Evolutionary conservation across 2,888 invertebrate species (phyloP).

Genomic region (Brenthis ino): DNA sequence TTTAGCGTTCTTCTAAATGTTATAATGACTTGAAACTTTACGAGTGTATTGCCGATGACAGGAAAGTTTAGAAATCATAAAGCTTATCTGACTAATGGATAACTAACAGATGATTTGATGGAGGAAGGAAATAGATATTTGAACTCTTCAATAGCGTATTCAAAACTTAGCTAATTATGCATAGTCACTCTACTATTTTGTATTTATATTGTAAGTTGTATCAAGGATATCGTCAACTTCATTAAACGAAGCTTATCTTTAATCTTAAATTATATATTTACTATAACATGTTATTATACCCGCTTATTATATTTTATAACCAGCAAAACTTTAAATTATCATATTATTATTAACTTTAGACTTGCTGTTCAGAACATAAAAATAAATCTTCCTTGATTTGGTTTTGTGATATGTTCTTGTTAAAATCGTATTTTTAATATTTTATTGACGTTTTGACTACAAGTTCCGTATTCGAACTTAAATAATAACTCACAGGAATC

Average conservation of each 20-base stretch:
- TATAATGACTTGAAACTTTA: too few species aligned
- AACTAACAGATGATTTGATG: too few species aligned
- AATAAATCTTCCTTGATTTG: constrained; percentile 33
- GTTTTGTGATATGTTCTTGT: constrained; percentile 26
- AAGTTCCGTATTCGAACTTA: constrained; percentile 38
- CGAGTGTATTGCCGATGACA: too few species aligned
- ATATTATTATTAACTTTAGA: constrained; percentile 21
- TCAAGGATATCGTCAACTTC: not conserved
- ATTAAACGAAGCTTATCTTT: constrained; percentile 1
- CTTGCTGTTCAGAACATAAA: constrained; percentile 24
- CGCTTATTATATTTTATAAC: constrained; percentile 15
- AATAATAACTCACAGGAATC: constrained; percentile 38
- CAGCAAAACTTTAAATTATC: constrained; percentile 9
- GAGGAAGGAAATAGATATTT: too few species aligned
- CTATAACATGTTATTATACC: constrained; percentile 5
- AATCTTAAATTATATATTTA: constrained; percentile 4
- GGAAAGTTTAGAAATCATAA: too few species aligned
- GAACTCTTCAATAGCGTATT: too few species aligned
- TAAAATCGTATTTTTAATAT: constrained; percentile 31
- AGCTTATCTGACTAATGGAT: too few species aligned
- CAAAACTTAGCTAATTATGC: too few species aligned
- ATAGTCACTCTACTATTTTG: not conserved
- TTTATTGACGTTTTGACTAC: constrained; percentile 36
- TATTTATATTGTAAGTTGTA: not conserved
- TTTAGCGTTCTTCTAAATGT: too few species aligned